A percentile compares a stretch with the other conserved stretches of the same genome.
These are phyloP conservation scores for Notospermus geniculatus DNA, from an alignment of 1,140 invertebrate genomes.

Conservation along the genomic window DNA sequence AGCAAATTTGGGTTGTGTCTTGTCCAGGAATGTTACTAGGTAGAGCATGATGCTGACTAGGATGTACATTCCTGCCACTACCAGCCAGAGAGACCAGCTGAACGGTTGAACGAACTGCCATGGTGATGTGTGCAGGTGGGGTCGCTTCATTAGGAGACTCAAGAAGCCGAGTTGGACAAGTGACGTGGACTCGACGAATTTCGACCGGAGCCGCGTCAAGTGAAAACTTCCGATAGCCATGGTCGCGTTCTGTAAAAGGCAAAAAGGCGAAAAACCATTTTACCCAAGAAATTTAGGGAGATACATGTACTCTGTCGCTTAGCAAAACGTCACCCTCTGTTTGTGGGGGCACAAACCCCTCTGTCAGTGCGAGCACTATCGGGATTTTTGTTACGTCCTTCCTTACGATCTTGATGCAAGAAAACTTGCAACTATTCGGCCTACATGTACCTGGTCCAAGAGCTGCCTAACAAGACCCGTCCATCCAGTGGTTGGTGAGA, in stretches of 20 bases:
- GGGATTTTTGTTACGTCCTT: too few species aligned
- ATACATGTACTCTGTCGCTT: not conserved
- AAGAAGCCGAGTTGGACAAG: not conserved
- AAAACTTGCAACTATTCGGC: not conserved
- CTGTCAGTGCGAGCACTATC: too few species aligned
- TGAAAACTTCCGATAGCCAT: not conserved
- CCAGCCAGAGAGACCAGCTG: not conserved
- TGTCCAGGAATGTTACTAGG: not conserved
- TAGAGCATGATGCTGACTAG: not conserved
- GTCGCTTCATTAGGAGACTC: slow-evolving; percentile 3
- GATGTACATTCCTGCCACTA: not conserved
- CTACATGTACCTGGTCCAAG: not conserved
- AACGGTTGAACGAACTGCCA: slow-evolving; percentile 7
- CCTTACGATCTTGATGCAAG: not conserved
- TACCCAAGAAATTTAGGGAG: not conserved
- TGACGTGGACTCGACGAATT: not conserved
- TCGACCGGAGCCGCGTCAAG: not conserved
- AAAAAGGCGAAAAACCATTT: not conserved
- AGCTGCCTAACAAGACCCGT: not conserved
- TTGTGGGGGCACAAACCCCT: too few species aligned
- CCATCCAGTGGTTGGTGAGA: not conserved
- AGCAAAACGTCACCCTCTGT: slow-evolving; percentile 1
- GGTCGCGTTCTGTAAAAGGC: not conserved
- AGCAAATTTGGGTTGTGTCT: not conserved
- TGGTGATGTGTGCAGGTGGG: not conserved